Evolutionary conservation across 2,888 invertebrate species (phyloP).

Genomic region (Empis stercorea): DNA sequence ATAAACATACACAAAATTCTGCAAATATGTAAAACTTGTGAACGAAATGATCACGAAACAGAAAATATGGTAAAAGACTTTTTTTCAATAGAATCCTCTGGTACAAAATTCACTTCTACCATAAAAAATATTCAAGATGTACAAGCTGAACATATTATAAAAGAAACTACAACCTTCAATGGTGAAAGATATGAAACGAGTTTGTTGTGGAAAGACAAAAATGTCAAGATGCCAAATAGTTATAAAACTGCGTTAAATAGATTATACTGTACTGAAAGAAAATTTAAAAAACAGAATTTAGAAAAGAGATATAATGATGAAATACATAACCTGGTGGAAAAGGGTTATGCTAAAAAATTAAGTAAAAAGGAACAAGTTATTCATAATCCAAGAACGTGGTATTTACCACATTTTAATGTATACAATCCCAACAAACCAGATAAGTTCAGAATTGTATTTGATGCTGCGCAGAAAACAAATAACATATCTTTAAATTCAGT

Average conservation of each 20-base stretch:
- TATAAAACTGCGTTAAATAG: background rate
- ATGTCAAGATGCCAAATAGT: background rate
- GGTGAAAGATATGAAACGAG: background rate
- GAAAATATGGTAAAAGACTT: no score
- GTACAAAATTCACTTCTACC: background rate
- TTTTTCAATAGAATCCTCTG: no score
- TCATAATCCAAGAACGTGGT: background rate
- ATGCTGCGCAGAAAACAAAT: background rate
- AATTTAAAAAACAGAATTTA: background rate
- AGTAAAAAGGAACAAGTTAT: background rate
- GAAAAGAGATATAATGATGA: background rate
- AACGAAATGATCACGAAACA: no score
- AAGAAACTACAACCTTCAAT: background rate
- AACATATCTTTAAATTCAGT: background rate
- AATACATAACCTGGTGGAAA: background rate
- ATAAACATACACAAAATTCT: no score
- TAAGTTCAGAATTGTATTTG: background rate
- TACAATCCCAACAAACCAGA: background rate
- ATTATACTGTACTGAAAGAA: background rate
- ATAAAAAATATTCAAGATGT: background rate
- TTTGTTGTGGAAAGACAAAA: background rate
- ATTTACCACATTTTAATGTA: slow-evolving; percentile 1
- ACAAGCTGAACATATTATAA: background rate
- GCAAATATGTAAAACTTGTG: no score
- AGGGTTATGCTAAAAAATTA: background rate